Base-by-base conservation (phyloP, 2,888 invertebrate species). In the Caradrina clavipalpis region DNA sequence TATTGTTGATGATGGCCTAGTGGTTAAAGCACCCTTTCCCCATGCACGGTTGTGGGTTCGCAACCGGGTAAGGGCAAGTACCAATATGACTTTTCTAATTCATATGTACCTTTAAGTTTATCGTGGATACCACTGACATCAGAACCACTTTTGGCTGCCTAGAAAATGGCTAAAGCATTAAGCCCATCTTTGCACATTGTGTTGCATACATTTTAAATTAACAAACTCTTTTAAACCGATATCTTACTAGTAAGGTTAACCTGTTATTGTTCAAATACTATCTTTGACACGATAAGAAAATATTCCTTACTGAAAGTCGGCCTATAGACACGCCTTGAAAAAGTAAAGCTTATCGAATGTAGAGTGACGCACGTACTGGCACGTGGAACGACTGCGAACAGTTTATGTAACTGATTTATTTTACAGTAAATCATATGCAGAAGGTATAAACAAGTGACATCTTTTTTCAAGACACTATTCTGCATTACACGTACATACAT, bases 321-420 rank as follows among this genome's bases (percentile, higher is more conserved):
- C 31, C 11, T 54, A 17, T 39, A 31, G 13, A 49, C 21, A 39
- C 6, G n/a, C 8, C 26, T 22, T 53, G 39, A 21, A 49, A 47
- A 58, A 22, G 22, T 22, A 31, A 26, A 54, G 49, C 47, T 77
- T 77, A 59, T 70, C 76, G 57, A 13, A 42, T 19, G 13, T 39
- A 5, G 55, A 21, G 45, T 69, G 73, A 69, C 77, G 73, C 73
- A 55, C 42, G 26, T 26, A 59, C 17, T 35, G 77, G 58, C 77
- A 69, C 70, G 70, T 69, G 54, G 19, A 26, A 50, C 1, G 10
- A 1, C n/a, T 21, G 8, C 17, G 11, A 22, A 49, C 6, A 11
- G 31, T 54, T 58, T 67, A 67, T 54, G 31, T 42, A 35, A 54
- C 10, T 5, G 47, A 22, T 17, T 53, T 69, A 13, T 47, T 53